Evolutionary conservation across 2,113 vertebrate genomes (phyloP), one percentile per base, ranked within the genome.

Genomic region (Xenus cinereus): DNA sequence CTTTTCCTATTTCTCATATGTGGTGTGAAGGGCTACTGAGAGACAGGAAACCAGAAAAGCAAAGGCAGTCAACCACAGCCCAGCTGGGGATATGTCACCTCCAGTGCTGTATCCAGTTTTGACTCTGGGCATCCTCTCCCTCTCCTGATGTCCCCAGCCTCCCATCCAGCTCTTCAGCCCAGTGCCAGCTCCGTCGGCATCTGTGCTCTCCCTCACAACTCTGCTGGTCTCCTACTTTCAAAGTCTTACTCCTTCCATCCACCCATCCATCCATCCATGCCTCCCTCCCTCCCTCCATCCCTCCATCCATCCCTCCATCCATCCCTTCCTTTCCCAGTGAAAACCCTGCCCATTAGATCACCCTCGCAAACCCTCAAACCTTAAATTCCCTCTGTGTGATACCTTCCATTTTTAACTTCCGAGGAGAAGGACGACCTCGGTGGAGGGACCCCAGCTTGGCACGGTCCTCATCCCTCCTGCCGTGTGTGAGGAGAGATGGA

Each of bases 161-260:
- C 33, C 43, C 76, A 50, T 67, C 18, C 33, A 41, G 37, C 33
- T 88, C 37, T 48, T 87, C 56, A 37, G 32, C 10, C 30, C 63
- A 68, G 14, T 60, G 33, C 30, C 13, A n/a, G 24, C n/a, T 87
- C 46, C n/a, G 1, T 4, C 14, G 26, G n/a, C 35, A 63, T 69
- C 56, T 0, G 0, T 12, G 35, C 12, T 67, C 15, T 39, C 15
- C 50, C 54, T 4, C 20, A 23, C 14, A 37, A 1, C 64, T 87
- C 45, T 79, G n/a, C 48, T 81, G 17, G 59, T 53, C 22, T 87
- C 24, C 23, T 48, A 0, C 28, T 62, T 27, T 35, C 45, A 46
- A 46, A 46, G 20, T 45, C 43, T 45, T 46, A 46, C 45, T 46
- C 45, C 45, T 21, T 46, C 45, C 17, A 19, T 17, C 45, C 48